Evolutionary conservation across 2,797 vertebrate species (phyloP).

Genomic region (Bradypus variegatus): DNA sequence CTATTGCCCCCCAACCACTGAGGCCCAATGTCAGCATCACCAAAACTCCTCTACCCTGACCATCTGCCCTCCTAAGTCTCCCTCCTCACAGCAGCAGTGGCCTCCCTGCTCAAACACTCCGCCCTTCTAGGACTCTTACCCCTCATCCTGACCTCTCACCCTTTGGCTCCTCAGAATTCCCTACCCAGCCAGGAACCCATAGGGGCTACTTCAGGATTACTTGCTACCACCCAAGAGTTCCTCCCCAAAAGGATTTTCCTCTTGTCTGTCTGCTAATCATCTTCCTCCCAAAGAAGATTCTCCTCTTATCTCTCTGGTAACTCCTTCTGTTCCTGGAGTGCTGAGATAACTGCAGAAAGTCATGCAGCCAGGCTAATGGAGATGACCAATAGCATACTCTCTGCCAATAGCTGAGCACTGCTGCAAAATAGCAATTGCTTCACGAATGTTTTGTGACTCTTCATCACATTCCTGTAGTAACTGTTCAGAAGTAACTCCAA

Average conservation of each 20-base stretch:
- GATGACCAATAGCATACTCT: fast-evolving
- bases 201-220: background rate
- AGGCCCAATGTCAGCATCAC: background rate
- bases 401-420: fast-evolving
- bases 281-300: background rate
- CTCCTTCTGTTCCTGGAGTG: background rate
- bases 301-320: background rate
- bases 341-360: background rate
- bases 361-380: fast-evolving
- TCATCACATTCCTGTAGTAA: fast-evolving
- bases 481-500: background rate
- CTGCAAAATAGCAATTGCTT: too few species aligned
- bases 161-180: background rate
- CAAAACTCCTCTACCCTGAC: background rate
- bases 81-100: fast-evolving
- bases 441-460: background rate
- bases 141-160: background rate
- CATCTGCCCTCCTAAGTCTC: fast-evolving
- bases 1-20: fast-evolving
- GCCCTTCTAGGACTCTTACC: too few species aligned
- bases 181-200: background rate
- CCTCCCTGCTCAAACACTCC: fast-evolving
- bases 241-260: background rate
- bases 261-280: background rate
- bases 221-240: background rate